phyloP scores from a whole-genome alignment of 2,888 invertebrate genomes.

The Stenoptilia bipunctidactyla region DNA sequence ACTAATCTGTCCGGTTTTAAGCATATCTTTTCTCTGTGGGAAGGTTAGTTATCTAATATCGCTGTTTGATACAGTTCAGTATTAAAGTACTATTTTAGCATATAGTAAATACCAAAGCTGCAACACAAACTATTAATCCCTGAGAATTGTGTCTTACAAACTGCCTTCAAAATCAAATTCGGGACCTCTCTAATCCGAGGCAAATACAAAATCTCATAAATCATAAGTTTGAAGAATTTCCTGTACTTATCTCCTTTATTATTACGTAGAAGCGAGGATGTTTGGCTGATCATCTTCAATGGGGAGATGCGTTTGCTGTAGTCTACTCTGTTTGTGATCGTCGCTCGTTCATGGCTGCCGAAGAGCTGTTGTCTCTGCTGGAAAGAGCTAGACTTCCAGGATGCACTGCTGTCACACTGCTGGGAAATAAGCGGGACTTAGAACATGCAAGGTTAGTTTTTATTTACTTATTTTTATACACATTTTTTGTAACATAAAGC shows the following conservation, averaged over 20 bases:
- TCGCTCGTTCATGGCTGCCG: constrained; percentile 81
- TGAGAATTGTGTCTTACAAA: no score
- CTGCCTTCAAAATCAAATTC: background rate
- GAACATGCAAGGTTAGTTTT: constrained; percentile 87
- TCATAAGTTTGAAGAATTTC: background rate
- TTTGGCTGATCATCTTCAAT: constrained; percentile 81
- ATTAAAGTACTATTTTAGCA: no score
- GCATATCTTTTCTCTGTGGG: no score
- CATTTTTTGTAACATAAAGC: no score
- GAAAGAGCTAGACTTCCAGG: constrained; percentile 80
- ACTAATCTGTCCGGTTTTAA: no score
- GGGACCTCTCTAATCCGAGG: background rate
- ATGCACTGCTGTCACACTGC: constrained; percentile 80
- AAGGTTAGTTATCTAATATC: no score
- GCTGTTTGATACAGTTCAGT: no score
- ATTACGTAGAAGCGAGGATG: constrained; percentile 78
- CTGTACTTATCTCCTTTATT: constrained; percentile 7
- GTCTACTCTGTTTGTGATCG: constrained; percentile 86
- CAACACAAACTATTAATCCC: no score
- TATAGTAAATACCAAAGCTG: no score
- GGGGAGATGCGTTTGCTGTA: constrained; percentile 87
- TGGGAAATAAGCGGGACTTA: constrained; percentile 86
- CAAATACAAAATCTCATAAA: background rate
- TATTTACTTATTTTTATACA: no score
- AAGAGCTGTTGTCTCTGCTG: constrained; percentile 77